These are phyloP conservation scores for Etheostoma perlongum DNA, from an alignment of 2,797 vertebrate genomes.

Conservation along the genomic window DNA sequence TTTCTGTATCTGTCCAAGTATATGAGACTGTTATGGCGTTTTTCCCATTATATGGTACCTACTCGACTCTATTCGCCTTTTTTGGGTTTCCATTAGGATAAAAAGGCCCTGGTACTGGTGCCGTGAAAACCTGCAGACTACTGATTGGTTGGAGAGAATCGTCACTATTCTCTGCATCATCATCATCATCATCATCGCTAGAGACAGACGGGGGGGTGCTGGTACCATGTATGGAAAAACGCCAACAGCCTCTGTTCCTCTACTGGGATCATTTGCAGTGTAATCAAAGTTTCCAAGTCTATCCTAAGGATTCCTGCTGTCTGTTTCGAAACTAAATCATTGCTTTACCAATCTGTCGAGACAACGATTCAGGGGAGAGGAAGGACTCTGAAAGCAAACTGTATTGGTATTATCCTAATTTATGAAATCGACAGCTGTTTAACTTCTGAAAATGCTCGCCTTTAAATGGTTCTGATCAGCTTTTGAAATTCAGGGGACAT, in stretches of 20 bases:
- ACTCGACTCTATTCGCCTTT: no score
- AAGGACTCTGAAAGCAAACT: constrained; percentile 50
- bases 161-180: no score
- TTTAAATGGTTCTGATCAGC: constrained; percentile 69
- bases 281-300: constrained; percentile 44
- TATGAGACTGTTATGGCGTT: not conserved
- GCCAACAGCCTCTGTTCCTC: no score
- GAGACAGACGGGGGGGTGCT: no score
- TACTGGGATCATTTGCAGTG: not conserved
- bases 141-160: no score
- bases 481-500: constrained; percentile 76
- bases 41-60: no score
- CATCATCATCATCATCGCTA: no score
- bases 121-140: no score
- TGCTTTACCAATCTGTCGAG: constrained; percentile 37
- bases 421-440: constrained; percentile 48
- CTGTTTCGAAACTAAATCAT: constrained; percentile 40
- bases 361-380: constrained; percentile 25
- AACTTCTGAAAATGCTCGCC: constrained; percentile 53
- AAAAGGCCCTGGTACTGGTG: no score
- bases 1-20: not conserved
- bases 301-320: constrained; percentile 46
- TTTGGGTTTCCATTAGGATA: no score
- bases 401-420: constrained; percentile 52
- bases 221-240: no score